phyloP scores from a whole-genome alignment of 2,113 vertebrate genomes.

The Hoplias malabaricus region DNA sequence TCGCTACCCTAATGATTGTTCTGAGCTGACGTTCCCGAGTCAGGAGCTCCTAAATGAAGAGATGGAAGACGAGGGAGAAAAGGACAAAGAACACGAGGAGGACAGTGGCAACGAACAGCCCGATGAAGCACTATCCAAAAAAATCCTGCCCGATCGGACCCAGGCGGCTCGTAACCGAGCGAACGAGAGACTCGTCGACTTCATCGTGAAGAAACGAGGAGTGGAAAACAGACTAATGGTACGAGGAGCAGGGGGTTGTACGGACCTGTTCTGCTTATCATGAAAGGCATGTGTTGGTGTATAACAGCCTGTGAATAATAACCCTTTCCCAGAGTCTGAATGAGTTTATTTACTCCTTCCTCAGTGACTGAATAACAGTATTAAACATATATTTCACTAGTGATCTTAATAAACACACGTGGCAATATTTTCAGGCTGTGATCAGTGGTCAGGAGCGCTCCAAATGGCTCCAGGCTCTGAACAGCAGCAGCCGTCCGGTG shows the following conservation, averaged over 20 bases:
- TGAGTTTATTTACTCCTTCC: too few relatives aligned
- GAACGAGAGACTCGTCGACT: constrained; percentile 86
- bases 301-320: too few relatives aligned
- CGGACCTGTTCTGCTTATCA: too few relatives aligned
- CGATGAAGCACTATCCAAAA: constrained; percentile 67
- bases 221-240: constrained; percentile 82
- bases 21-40: constrained; percentile 69
- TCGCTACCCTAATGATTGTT: constrained; percentile 58
- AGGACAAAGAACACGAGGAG: constrained; percentile 20
- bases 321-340: too few relatives aligned
- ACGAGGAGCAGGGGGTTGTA: too few relatives aligned
- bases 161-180: constrained; percentile 84
- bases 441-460: constrained; percentile 80
- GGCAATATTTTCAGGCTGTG: constrained; percentile 66
- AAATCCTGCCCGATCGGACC: constrained; percentile 86
- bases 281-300: too few relatives aligned
- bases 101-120: constrained; percentile 46
- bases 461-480: constrained; percentile 82
- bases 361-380: not conserved
- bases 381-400: not conserved
- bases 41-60: constrained; percentile 53
- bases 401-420: not conserved
- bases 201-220: constrained; percentile 82
- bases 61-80: constrained; percentile 32
- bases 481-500: constrained; percentile 61